Base-by-base conservation (phyloP, 1,140 invertebrate species). In the Zaprionus nigranus region DNA sequence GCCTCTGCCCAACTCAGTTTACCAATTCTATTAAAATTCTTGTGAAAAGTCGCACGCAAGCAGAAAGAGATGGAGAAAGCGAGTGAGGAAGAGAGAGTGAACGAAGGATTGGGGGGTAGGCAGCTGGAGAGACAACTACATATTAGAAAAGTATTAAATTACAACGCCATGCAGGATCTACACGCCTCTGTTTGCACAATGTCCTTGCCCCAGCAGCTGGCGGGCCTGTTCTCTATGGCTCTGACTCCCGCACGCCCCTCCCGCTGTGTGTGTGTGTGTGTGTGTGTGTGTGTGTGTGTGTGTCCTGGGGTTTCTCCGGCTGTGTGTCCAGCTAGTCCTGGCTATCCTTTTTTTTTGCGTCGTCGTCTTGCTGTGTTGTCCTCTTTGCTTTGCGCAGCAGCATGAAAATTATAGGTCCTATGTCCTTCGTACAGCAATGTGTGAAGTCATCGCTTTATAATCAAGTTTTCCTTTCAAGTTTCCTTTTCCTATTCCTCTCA, bases 391-490 rank as follows among this genome's bases (percentile, higher is more conserved):
- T 75, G 57, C 24, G 56, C 51, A 61, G 59, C 57, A 63, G 67
- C 63, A 66, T 64, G 73, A 87, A 87, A 87, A 88, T 88, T 87
- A 87, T 87, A 88, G 87, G 78, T 90, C 78, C 81, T 79, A 46
- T 56, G 71, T 81, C 77, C 80, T 43, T 28, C 46, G 38, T 81
- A 79, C 57, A 40, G 75, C 85, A 90, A 91, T 91, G 88, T 91
- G 88, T 91, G 90, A 91, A 91, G 88, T 91, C 88, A 91, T 91
- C 88, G 88, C 84, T 91, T 91, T 91, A 91, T 91, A 91, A 91
- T 91, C 88, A 91, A 88, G 88, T 91, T 91, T 91, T 87, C 85
- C 85, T 87, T 87, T 90, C 85, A 90, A 87, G 81, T 87, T 87
- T 80, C 69, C 60, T 72, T 76, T 72, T 74, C 70, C 59, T 64